These are phyloP conservation scores for Temnothorax ravouxi DNA, from an alignment of 2,888 invertebrate species.

Conservation along the genomic window DNA sequence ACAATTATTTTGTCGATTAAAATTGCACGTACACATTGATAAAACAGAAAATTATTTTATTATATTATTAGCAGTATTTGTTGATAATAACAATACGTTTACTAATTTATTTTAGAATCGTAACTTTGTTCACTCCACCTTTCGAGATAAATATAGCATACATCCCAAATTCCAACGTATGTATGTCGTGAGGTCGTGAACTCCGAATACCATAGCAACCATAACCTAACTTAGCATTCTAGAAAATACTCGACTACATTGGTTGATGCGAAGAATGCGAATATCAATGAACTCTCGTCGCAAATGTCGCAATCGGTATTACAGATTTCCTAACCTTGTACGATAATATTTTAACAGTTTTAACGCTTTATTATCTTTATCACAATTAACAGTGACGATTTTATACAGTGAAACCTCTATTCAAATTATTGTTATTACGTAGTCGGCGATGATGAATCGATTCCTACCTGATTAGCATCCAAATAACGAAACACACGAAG, in stretches of 20 bases:
- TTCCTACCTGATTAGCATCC: conserved; percentile 50
- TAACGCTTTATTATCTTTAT: background rate
- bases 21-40: background rate
- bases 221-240: background rate
- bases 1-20: background rate
- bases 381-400: background rate
- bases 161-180: background rate
- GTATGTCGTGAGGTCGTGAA: too few relatives aligned
- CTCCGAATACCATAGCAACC: background rate
- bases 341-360: background rate
- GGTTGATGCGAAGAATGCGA: background rate
- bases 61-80: background rate
- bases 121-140: background rate
- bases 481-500: conserved; percentile 37
- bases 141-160: background rate
- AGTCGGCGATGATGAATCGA: background rate
- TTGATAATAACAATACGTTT: background rate
- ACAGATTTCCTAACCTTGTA: background rate
- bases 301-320: background rate
- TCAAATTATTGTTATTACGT: background rate
- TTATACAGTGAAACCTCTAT: background rate
- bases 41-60: background rate
- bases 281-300: background rate
- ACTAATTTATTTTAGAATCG: background rate
- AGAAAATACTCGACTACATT: background rate